Base-by-base conservation (phyloP, 2,888 invertebrate species). In the Leptarthrus brevirostris region DNA sequence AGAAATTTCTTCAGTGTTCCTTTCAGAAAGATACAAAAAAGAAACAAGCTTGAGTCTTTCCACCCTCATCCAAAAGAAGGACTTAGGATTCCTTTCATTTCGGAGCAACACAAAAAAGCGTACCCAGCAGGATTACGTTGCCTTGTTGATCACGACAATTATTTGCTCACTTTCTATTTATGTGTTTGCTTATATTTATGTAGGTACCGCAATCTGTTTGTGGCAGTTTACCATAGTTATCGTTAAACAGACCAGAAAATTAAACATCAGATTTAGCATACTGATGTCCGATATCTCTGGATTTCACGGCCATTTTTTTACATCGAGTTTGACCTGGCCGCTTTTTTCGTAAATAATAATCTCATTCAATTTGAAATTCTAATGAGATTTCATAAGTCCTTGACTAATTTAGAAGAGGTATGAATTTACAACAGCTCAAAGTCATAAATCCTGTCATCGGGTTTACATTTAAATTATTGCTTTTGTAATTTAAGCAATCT, bases 131-230 rank as follows among this genome's bases (percentile, higher is more conserved):
- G 26, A 8, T 5, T 30, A 26, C 53, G 26, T 24, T 47, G 12
- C 24, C 36, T 66, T 24, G 49, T 44, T 47, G 40, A 40, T n/a
- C n/a, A 24, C 24, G 4, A 20, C 66, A 10, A 66, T 66, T 66
- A 66, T 66, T 69, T 69, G 69, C 34, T 52, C 52, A 52, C 34
- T 52, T 54, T 52, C 16, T 20, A 12, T 26, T 49, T 47, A 52
- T 52, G 52, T 69, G 52, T 69, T 69, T 49, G 52, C 52, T 30
- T 20, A 16, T 52, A 69, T 52, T 69, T 30, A 69, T 52, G 52
- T 69, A 18, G 69, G 69, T 69, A 14, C 69, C 69, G n/a, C 52
- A 34, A 8, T 30, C 8, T 24, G 16, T 22, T 26, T 34, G 18
- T n/a, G 4, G 12, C 36, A 10, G 12, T 26, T 69, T 69, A 52